These are phyloP conservation scores for Henricia sp. DNA, from an alignment of 53 echinoderm and acorn worm genomes.

Conservation along the genomic window DNA sequence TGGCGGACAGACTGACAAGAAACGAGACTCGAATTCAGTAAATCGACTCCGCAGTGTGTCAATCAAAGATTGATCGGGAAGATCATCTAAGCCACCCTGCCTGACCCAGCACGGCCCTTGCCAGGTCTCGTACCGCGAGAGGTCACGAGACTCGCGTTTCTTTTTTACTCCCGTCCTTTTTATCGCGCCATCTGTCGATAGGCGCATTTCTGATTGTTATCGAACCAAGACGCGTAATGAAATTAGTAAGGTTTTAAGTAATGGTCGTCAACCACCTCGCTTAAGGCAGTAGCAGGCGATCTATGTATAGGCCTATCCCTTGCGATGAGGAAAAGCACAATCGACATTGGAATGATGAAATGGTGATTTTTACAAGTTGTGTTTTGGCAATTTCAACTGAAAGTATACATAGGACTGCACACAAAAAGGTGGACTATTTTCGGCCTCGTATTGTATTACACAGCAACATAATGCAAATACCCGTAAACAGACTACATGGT, in stretches of 20 bases:
- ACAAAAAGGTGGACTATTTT: no score
- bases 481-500: no score
- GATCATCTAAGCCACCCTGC: slow-evolving; percentile 33
- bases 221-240: slow-evolving; percentile 42
- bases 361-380: no score
- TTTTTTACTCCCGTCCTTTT: not conserved
- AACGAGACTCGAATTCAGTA: not conserved
- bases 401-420: no score
- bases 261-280: slow-evolving; percentile 22
- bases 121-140: slow-evolving; percentile 31
- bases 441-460: no score
- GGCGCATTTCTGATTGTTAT: slow-evolving; percentile 1
- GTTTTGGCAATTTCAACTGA: no score
- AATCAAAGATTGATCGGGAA: slow-evolving; percentile 38
- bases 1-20: not conserved
- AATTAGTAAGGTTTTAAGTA: slow-evolving; percentile 54
- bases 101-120: slow-evolving; percentile 19
- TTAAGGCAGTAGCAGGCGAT: not conserved
- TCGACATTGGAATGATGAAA: no score
- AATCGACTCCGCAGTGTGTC: slow-evolving; percentile 9
- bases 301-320: no score
- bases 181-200: slow-evolving; percentile 1
- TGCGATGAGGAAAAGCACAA: no score
- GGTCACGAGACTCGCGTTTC: slow-evolving; percentile 22
- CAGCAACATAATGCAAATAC: no score